phyloP scores from a whole-genome alignment of 2,888 invertebrate genomes.

The Volucella inanis region DNA sequence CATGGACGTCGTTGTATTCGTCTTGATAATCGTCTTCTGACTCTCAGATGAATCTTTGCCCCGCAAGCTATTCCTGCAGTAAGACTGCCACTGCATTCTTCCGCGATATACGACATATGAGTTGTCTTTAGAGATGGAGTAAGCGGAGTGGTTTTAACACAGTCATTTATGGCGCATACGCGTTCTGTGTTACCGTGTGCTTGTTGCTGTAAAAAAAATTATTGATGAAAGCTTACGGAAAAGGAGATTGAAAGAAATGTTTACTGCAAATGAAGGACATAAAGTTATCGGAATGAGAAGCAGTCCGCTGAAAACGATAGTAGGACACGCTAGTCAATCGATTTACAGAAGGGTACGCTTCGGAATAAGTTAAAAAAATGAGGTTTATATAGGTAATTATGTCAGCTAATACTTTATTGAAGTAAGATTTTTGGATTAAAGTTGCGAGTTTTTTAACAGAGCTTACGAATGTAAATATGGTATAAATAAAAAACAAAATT shows the following conservation, averaged over 20 bases:
- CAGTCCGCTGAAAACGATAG: not conserved
- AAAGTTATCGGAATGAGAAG: conserved; percentile 49
- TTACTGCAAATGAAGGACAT: conserved; percentile 49
- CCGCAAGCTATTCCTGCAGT: conserved; percentile 33
- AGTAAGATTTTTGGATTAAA: too few species aligned
- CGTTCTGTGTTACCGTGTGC: conserved; percentile 7
- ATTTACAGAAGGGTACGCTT: not conserved
- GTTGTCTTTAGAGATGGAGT: conserved; percentile 49
- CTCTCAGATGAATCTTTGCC: conserved; percentile 30
- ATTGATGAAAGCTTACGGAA: conserved; percentile 35
- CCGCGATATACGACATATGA: conserved; percentile 14
- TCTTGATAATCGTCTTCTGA: conserved; percentile 7
- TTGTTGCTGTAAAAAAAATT: conserved; percentile 45
- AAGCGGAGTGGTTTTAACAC: conserved; percentile 22
- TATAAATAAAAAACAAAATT: too few species aligned
- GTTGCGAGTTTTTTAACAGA: too few species aligned
- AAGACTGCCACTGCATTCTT: conserved; percentile 47
- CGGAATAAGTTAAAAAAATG: too few species aligned
- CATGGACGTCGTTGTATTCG: conserved; percentile 30
- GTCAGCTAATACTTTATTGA: too few species aligned
- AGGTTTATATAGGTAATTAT: too few species aligned
- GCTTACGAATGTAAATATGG: too few species aligned
- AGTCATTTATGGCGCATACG: conserved; percentile 52
- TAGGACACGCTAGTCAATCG: not conserved
- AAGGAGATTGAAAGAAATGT: conserved; percentile 35